Conservation (phyloP, 2,888 invertebrate species). For the Cynaeus angustus region DNA sequence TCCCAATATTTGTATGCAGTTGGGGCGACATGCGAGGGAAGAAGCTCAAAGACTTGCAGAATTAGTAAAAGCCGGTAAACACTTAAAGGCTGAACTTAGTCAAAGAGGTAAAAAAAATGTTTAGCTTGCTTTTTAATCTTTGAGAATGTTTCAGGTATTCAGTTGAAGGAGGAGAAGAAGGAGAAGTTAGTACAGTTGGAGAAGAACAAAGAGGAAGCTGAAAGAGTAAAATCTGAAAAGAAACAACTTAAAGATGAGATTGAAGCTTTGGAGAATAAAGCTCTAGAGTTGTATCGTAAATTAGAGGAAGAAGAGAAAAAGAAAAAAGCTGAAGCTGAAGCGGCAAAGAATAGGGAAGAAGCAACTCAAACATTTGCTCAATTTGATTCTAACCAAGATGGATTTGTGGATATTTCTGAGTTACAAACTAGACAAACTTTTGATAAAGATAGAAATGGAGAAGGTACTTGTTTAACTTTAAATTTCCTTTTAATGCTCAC, state of each 20-base stretch:
- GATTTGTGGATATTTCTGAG: conserved; percentile 80
- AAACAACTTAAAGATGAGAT: conserved; percentile 81
- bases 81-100: conserved; percentile 83
- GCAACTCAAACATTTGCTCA: conserved; percentile 83
- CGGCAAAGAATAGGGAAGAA: conserved; percentile 75
- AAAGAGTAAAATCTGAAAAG: conserved; percentile 85
- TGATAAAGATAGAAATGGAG: conserved; percentile 92
- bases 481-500: conserved; percentile 5
- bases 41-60: conserved; percentile 83
- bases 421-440: conserved; percentile 83
- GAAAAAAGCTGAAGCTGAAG: conserved; percentile 76
- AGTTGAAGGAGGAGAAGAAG: conserved; percentile 82
- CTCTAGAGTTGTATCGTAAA: conserved; percentile 84
- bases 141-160: conserved; percentile 73
- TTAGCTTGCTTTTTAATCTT: neutral
- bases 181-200: conserved; percentile 81
- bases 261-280: conserved; percentile 84
- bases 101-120: conserved; percentile 75
- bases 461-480: conserved; percentile 63
- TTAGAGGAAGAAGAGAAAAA: conserved; percentile 79
- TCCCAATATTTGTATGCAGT: conserved; percentile 85
- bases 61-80: conserved; percentile 85
- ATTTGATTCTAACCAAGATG: conserved; percentile 88
- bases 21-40: conserved; percentile 84
- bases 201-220: conserved; percentile 84